phyloP scores from a whole-genome alignment of 2,797 vertebrate species.

The Arnoldichthys spilopterus region DNA sequence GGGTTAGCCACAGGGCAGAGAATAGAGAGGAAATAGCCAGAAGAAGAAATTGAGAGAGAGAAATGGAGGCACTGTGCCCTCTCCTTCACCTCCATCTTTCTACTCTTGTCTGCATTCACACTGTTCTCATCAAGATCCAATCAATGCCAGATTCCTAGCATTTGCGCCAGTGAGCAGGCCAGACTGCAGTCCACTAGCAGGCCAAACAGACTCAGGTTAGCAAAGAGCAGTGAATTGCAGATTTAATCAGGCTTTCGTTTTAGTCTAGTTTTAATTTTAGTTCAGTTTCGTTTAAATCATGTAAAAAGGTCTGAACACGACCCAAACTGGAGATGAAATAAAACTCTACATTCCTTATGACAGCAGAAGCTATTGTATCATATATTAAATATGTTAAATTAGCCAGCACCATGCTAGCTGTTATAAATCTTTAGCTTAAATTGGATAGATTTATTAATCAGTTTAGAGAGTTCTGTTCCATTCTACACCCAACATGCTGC shows the following conservation, averaged over 20 bases:
- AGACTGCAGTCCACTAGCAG: conserved; percentile 33
- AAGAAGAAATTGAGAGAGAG: conserved; percentile 6
- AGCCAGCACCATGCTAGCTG: too few relatives aligned
- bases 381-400: too few relatives aligned
- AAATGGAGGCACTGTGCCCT: conserved; percentile 25
- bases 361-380: too few relatives aligned
- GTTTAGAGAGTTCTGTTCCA: too few relatives aligned
- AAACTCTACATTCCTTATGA: not conserved
- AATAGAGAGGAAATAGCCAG: not conserved
- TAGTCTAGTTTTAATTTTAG: too few relatives aligned
- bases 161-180: not conserved
- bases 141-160: not conserved
- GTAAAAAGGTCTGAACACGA: not conserved
- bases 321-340: not conserved
- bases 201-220: conserved; percentile 39
- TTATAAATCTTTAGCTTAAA: too few relatives aligned
- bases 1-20: conserved; percentile 33
- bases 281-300: too few relatives aligned
- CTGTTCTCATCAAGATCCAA: conserved; percentile 28
- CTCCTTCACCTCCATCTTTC: conserved; percentile 43
- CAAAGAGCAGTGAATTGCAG: not conserved
- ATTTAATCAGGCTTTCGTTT: too few relatives aligned
- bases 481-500: too few relatives aligned
- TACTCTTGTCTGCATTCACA: conserved; percentile 16
- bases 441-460: too few relatives aligned